A percentile compares a stretch with the other conserved stretches of the same genome.
These are phyloP conservation scores for Chelonus insularis DNA, from an alignment of 1,140 invertebrate genomes.

Conservation along the genomic window DNA sequence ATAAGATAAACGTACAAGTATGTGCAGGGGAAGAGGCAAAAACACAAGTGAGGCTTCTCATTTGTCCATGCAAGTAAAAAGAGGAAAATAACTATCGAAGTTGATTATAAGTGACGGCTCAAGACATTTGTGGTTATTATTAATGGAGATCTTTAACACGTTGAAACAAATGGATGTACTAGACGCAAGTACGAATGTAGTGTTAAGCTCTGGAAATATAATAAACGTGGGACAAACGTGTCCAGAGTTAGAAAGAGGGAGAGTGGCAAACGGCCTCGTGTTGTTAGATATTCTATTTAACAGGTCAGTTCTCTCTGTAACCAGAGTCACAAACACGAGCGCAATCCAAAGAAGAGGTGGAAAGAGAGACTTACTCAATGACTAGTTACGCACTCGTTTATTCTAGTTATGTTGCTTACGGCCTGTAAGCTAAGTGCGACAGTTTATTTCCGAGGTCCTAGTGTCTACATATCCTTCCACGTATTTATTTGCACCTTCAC, in stretches of 20 bases:
- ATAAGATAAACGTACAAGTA: not conserved
- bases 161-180: not conserved
- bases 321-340: too few relatives aligned
- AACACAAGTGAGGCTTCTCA: too few relatives aligned
- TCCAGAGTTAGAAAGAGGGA: too few relatives aligned
- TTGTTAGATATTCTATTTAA: too few relatives aligned
- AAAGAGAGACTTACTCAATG: conserved; percentile 1
- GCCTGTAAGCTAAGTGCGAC: conserved; percentile 3
- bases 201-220: not conserved
- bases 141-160: not conserved
- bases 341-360: too few relatives aligned
- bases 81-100: too few relatives aligned
- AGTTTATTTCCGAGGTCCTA: conserved; percentile 5
- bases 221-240: conserved; percentile 11
- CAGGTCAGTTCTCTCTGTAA: too few relatives aligned
- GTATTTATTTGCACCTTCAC: too few relatives aligned
- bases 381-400: conserved; percentile 9
- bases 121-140: too few relatives aligned
- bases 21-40: too few relatives aligned
- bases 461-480: conserved; percentile 1
- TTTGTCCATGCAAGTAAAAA: not conserved
- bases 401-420: conserved; percentile 6
- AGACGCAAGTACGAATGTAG: not conserved
- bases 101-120: too few relatives aligned
- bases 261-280: too few relatives aligned